These are phyloP conservation scores for Plagodis dolabraria DNA, from an alignment of 2,888 invertebrate species.

Conservation along the genomic window DNA sequence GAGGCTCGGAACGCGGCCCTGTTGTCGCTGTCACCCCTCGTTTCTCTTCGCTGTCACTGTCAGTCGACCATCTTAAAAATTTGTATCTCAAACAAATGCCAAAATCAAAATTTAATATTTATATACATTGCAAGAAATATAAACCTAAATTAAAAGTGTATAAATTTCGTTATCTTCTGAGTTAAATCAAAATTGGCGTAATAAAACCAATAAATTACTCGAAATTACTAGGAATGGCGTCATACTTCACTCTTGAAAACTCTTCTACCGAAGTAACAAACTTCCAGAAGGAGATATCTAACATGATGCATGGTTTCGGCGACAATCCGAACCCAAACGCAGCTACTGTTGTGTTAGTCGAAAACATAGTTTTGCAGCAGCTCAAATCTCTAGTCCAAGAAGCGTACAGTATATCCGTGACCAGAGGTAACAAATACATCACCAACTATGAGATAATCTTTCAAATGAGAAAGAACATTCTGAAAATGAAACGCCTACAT, in stretches of 20 bases:
- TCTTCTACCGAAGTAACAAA: slow-evolving; percentile 65
- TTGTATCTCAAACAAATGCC: too few relatives aligned
- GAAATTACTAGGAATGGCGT: slow-evolving; percentile 55
- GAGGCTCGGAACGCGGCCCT: too few relatives aligned
- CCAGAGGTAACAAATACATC: slow-evolving; percentile 85
- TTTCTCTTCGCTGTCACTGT: too few relatives aligned
- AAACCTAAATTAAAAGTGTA: too few relatives aligned
- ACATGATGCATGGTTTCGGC: slow-evolving; percentile 97
- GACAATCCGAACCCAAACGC: slow-evolving; percentile 92
- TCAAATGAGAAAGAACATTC: slow-evolving; percentile 91
- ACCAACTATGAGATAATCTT: slow-evolving; percentile 90
- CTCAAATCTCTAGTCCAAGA: slow-evolving; percentile 91
- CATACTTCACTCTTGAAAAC: slow-evolving; percentile 70
- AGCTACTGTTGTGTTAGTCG: slow-evolving; percentile 93
- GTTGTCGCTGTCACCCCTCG: too few relatives aligned
- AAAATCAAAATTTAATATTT: too few relatives aligned
- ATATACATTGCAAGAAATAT: too few relatives aligned
- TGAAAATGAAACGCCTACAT: slow-evolving; percentile 90
- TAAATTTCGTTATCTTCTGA: not conserved
- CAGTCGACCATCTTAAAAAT: too few relatives aligned
- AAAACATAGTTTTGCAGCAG: slow-evolving; percentile 93
- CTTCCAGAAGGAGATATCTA: slow-evolving; percentile 89
- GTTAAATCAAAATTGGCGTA: too few relatives aligned
- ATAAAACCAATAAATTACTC: too few relatives aligned
- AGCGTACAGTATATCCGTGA: slow-evolving; percentile 88